phyloP scores from a whole-genome alignment of 2,888 invertebrate genomes.

The Ectropis crepuscularia region DNA sequence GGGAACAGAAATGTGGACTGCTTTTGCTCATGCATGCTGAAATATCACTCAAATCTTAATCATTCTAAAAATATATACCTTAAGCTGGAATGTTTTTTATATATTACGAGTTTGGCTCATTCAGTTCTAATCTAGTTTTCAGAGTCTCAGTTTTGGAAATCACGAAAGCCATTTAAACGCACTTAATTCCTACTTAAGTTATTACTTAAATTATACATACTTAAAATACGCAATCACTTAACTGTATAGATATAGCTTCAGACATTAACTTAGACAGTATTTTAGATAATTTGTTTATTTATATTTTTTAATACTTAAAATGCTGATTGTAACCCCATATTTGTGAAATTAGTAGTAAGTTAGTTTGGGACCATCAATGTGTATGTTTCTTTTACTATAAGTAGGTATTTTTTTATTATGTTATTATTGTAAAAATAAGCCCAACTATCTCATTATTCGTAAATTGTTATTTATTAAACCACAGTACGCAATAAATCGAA shows the following conservation, averaged over 20 bases:
- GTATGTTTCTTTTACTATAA: neutral
- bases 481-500: too few species aligned
- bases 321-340: constrained; percentile 23
- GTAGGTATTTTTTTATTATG: neutral
- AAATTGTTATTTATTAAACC: too few species aligned
- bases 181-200: constrained; percentile 45
- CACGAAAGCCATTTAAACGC: constrained; percentile 12
- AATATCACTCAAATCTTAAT: too few species aligned
- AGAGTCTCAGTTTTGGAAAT: neutral
- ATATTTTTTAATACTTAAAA: constrained; percentile 14
- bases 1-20: too few species aligned
- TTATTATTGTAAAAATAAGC: neutral
- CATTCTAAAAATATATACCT: too few species aligned
- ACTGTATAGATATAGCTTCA: constrained; percentile 23
- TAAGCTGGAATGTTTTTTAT: neutral
- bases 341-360: constrained; percentile 34
- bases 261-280: constrained; percentile 41
- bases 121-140: neutral
- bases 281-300: constrained; percentile 29
- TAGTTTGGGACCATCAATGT: constrained; percentile 42
- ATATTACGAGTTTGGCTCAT: neutral
- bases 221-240: constrained; percentile 19
- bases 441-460: too few species aligned
- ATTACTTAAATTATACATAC: constrained; percentile 18
- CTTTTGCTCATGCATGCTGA: too few species aligned